Conservation (phyloP, 2,888 invertebrate genomes). For the Heliconius cydno region DNA sequence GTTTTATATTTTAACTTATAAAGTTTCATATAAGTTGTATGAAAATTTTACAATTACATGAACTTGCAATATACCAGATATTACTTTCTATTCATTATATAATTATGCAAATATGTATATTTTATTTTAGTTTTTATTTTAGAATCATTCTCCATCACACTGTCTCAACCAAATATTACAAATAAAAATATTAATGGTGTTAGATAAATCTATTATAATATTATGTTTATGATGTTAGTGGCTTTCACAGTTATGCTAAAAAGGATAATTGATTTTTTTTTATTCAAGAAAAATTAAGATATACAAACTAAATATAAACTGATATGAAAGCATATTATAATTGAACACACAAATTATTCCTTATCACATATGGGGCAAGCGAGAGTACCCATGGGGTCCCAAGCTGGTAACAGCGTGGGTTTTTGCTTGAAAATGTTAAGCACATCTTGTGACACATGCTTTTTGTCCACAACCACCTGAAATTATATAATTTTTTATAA, state of each 20-base stretch:
- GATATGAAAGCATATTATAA: background rate
- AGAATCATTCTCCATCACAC: background rate
- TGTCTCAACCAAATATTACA: background rate
- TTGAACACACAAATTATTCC: conserved; percentile 51
- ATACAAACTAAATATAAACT: conserved; percentile 7
- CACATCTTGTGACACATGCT: conserved; percentile 89
- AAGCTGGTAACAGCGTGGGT: conserved; percentile 92
- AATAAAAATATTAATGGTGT: background rate
- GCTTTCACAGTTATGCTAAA: background rate
- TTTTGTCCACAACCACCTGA: conserved; percentile 92
- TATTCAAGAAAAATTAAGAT: background rate
- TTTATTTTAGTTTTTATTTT: background rate
- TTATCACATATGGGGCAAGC: conserved; percentile 79
- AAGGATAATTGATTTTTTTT: background rate
- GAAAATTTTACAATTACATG: background rate
- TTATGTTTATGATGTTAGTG: background rate
- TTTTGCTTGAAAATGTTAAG: conserved; percentile 89
- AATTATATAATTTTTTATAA: conserved; percentile 17
- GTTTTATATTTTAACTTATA: background rate
- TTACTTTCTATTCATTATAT: background rate
- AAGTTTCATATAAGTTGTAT: background rate
- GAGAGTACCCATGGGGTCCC: conserved; percentile 97
- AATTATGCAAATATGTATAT: background rate
- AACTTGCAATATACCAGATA: background rate
- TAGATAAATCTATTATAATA: background rate